Evolutionary conservation across 2,888 invertebrate species (phyloP).

Genomic region (Lagria hirta): DNA sequence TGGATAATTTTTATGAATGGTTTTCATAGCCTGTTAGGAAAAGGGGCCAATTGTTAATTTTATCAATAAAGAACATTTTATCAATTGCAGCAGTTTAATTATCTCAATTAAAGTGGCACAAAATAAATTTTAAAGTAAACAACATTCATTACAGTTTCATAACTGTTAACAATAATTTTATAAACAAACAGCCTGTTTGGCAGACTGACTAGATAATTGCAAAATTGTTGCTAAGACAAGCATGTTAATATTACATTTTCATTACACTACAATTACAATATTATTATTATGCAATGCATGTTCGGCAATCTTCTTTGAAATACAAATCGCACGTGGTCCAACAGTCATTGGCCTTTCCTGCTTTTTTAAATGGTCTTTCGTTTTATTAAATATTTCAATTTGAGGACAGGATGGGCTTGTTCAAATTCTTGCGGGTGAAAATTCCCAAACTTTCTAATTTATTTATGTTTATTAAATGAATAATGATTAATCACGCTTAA

Average conservation of each 20-base stretch:
- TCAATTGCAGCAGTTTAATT: slow-evolving; percentile 3
- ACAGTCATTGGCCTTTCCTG: slow-evolving; percentile 22
- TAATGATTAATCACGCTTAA: no score
- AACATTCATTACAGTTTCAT: slow-evolving; percentile 12
- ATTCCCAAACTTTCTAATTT: no score
- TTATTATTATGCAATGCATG: slow-evolving; percentile 20
- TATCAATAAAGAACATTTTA: no score
- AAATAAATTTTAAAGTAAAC: slow-evolving; percentile 11
- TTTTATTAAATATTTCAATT: no score
- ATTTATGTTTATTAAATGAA: no score
- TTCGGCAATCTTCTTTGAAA: slow-evolving; percentile 21
- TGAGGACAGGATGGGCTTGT: no score
- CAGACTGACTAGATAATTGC: slow-evolving; percentile 10
- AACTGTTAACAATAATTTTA: slow-evolving; percentile 12
- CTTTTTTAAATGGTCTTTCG: no score
- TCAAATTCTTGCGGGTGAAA: no score
- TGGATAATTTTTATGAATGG: no score
- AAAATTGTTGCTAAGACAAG: slow-evolving; percentile 12
- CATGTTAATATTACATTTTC: slow-evolving; percentile 14
- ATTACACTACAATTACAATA: slow-evolving; percentile 19
- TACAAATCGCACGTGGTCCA: slow-evolving; percentile 16
- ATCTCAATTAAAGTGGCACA: slow-evolving; percentile 10
- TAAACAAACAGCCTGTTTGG: slow-evolving; percentile 13
- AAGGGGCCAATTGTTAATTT: no score
- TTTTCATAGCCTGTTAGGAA: no score